Evolutionary conservation across 2,113 vertebrate species (phyloP), one percentile per base, ranked within the genome.

Genomic region (Hemichromis elongatus): DNA sequence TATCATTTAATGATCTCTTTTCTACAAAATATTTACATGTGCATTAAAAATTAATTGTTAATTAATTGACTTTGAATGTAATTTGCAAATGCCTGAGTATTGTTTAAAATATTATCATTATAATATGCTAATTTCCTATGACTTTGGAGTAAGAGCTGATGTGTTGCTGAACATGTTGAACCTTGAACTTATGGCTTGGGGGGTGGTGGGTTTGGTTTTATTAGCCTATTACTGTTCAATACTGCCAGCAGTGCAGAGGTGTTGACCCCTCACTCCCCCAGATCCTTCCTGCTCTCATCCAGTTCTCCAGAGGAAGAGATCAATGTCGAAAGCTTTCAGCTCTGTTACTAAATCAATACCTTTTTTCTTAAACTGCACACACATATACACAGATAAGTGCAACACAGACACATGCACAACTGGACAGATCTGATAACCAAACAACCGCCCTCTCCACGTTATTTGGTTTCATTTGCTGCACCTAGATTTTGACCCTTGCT

Each of bases 391-490:
- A 59, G 73, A 88, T 79, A 81, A 87, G 63, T 16, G 21, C 4
- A 42, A 73, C 13, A 47, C 37, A 75, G 70, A 75, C 2, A 3
- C 70, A 80, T 16, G 47, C 47, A 85, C 84, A 92, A 78, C 87
- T 88, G 91, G 73, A 89, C 59, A 8, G 47, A 86, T 90, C 83
- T 83, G 91, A 93, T 90, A 90, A 88, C 28, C 84, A 82, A 77
- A 84, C 84, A 68, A 8, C 21, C 19, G 61, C 35, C 56, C 18
- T 5, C 26, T 19, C 10, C 6, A 1, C 1, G 1, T 45, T 81
- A 42, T 77, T 52, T 26, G 57, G 9, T 79, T 18, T 82, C 13
- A 26, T 87, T 66, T 77, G 63, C 87, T 86, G 81, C 7, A 81
- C 21, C 68, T 3, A 30, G 55, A 52, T 66, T 83, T 28, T 91